Percentiles rank a stretch among this genome's conserved stretches.
Conservation (phyloP, 2,888 invertebrate genomes). For the Blastobasis lacticolella region DNA sequence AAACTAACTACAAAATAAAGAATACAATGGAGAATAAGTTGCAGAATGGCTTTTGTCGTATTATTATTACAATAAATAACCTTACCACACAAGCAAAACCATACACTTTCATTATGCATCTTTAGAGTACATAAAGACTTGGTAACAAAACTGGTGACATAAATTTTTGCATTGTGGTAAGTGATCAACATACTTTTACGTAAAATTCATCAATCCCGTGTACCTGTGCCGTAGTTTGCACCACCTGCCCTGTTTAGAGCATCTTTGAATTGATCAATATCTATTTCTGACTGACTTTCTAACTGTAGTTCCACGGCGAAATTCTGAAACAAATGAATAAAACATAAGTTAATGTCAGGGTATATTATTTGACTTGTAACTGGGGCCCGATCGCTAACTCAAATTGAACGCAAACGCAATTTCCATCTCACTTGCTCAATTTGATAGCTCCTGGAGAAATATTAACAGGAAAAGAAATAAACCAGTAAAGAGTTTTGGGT, state of each 20-base stretch:
- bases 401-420: no score
- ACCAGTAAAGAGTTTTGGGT: no score
- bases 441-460: no score
- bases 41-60: background rate
- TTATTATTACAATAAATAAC: background rate
- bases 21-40: no score
- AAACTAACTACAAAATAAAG: no score
- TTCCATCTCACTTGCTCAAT: no score
- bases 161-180: slow-evolving; percentile 28
- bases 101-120: background rate
- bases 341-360: no score
- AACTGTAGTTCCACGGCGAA: slow-evolving; percentile 85
- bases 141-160: slow-evolving; percentile 13
- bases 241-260: slow-evolving; percentile 83
- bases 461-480: no score
- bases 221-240: slow-evolving; percentile 86
- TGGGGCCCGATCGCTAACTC: no score
- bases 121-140: background rate
- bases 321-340: slow-evolving; percentile 76
- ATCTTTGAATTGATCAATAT: slow-evolving; percentile 79
- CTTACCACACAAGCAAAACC: background rate
- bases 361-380: no score
- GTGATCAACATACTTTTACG: slow-evolving; percentile 17
- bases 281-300: slow-evolving; percentile 80
- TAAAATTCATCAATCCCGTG: slow-evolving; percentile 76